Evolutionary conservation across 2,888 invertebrate genomes (phyloP).

Genomic region (Panzeria rudis): DNA sequence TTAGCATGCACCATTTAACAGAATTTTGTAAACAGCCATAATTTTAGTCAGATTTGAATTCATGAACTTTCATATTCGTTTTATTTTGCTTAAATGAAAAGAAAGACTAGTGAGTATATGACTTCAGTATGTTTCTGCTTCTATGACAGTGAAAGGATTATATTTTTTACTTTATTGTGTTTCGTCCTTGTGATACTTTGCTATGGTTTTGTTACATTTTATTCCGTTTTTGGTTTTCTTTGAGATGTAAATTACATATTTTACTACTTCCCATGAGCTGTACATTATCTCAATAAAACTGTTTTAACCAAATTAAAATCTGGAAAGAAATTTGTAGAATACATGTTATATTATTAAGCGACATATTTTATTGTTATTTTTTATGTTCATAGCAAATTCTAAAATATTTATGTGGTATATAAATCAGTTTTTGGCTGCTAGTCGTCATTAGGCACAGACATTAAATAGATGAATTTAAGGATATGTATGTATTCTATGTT

Average conservation of each 20-base stretch:
- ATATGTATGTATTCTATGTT: too few relatives aligned
- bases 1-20: slow-evolving; percentile 52
- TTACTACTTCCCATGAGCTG: slow-evolving; percentile 3
- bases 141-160: slow-evolving; percentile 30
- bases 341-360: neutral
- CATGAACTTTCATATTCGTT: slow-evolving; percentile 14
- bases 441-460: too few relatives aligned
- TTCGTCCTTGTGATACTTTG: slow-evolving; percentile 12
- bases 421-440: neutral
- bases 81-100: neutral
- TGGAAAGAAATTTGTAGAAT: slow-evolving; percentile 23
- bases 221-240: slow-evolving; percentile 16
- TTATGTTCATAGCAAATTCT: neutral
- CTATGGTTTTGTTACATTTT: slow-evolving; percentile 7
- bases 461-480: too few relatives aligned
- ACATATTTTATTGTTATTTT: slow-evolving; percentile 1
- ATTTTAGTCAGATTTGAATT: slow-evolving; percentile 24
- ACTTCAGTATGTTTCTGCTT: slow-evolving; percentile 19
- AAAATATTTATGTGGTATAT: neutral
- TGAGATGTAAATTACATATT: slow-evolving; percentile 12
- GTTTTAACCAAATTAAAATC: slow-evolving; percentile 21
- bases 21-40: slow-evolving; percentile 52
- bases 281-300: neutral
- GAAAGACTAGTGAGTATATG: neutral
- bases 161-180: neutral